Evolutionary conservation across 2,113 vertebrate species (phyloP), one percentile per base, ranked within the genome.

Genomic region (Crocuta crocuta): DNA sequence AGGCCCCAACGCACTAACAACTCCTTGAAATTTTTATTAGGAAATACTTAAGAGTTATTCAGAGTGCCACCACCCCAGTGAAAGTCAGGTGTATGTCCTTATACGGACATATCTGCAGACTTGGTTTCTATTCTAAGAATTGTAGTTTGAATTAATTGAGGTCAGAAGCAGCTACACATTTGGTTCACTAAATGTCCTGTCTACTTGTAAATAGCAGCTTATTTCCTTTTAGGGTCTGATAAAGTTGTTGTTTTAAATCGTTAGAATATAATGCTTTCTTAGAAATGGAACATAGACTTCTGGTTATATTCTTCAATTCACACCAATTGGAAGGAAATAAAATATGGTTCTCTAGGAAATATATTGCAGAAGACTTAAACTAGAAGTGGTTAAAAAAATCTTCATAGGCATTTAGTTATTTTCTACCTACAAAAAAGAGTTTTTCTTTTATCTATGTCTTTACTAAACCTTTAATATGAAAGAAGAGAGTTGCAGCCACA

Each of bases 111-210:
- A 90, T 55, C 28, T 28, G 24, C 24, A 90, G 13, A 86, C 83
- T 96, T 94, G 79, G 19, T 95, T 98, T 98, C 61, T 95, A 73
- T 70, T 48, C 45, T 98, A 73, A 91, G 96, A 97, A 81, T 81
- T 97, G 70, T 53, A 97, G 91, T 98, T 98, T 92, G 93, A 97
- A 80, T 70, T 93, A 4, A 9, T 94, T 74, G 94, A 94, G 89
- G 74, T 88, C 91, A 95, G 71, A 97, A 97, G 93, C 94, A 97
- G 87, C 66, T 96, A 96, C 83, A 92, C 50, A 83, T 96, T 92
- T 79, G 89, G 66, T 93, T 98, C 68, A 97, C 79, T 82, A 97
- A 91, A 91, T 97, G 97, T 98, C 89, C 95, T 97, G 83, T 90
- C 73, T 89, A 58, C 61, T 97, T 92, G 28, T 74, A 88, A 61